phyloP scores from a whole-genome alignment of 2,888 invertebrate genomes.

The Oithona nana region DNA sequence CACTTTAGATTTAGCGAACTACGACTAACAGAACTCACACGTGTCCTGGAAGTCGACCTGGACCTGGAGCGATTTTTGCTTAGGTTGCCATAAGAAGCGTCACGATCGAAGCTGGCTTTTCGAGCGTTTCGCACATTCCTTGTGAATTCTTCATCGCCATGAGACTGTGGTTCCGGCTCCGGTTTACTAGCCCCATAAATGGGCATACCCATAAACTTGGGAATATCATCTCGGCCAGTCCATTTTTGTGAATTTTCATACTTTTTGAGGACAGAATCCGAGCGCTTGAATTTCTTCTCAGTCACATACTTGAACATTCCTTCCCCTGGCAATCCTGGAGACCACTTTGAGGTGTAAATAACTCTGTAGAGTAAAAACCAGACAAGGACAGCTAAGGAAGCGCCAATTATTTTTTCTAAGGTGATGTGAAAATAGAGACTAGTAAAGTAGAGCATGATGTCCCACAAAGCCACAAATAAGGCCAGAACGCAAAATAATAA shows the following conservation, averaged over 20 bases:
- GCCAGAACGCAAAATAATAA: conserved; percentile 56
- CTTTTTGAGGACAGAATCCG: conserved; percentile 15
- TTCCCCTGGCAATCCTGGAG: conserved; percentile 53
- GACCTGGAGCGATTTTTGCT: not conserved
- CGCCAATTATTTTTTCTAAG: conserved; percentile 81
- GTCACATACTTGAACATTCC: conserved; percentile 57
- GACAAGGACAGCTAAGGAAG: conserved; percentile 59
- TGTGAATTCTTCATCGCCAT: not conserved
- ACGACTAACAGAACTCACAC: not conserved
- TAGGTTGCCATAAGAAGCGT: not conserved
- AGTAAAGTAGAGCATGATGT: conserved; percentile 79
- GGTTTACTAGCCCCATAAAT: conserved; percentile 31
- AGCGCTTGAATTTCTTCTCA: conserved; percentile 20
- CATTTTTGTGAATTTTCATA: conserved; percentile 23
- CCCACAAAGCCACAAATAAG: conserved; percentile 66
- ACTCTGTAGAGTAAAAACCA: conserved; percentile 67
- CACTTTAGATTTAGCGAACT: not conserved
- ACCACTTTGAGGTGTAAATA: not conserved
- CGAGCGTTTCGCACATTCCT: not conserved
- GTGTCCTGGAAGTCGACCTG: not conserved
- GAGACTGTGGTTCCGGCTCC: not conserved
- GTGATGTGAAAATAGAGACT: conserved; percentile 88
- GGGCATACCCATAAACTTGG: conserved; percentile 62
- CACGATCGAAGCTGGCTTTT: not conserved
- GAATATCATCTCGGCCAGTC: conserved; percentile 23